phyloP scores from a whole-genome alignment of 2,888 invertebrate genomes.

The Mesorhabditis sp. region DNA sequence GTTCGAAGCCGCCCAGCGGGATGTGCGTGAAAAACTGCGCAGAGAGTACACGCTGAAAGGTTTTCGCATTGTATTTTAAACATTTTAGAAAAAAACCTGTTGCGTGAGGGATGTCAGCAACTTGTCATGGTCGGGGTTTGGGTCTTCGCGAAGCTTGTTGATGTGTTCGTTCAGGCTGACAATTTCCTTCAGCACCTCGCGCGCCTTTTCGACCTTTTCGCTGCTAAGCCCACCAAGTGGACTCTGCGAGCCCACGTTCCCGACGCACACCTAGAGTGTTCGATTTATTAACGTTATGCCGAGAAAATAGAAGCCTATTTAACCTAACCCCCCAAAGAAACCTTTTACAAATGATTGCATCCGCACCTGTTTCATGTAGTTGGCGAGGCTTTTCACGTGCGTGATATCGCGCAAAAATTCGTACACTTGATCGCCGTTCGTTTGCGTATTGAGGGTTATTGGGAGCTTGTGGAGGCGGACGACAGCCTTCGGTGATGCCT shows the following conservation, averaged over 20 bases:
- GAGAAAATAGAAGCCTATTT: background rate
- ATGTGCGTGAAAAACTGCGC: conserved; percentile 63
- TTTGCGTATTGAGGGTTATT: background rate
- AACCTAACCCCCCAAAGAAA: background rate
- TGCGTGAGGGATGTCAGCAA: conserved; percentile 3
- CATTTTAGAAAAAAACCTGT: background rate
- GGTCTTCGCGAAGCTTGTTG: background rate
- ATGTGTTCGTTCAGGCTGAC: background rate
- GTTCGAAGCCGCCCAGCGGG: conserved; percentile 61
- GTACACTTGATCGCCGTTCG: conserved; percentile 12
- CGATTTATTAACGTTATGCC: background rate
- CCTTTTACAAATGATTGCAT: conserved; percentile 7
- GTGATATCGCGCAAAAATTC: conserved; percentile 59
- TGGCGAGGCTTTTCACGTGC: conserved; percentile 37
- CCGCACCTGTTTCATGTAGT: conserved; percentile 21
- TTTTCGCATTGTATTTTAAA: background rate
- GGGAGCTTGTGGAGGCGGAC: background rate
- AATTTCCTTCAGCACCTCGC: conserved; percentile 18
- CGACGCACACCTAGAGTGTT: background rate
- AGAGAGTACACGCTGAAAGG: conserved; percentile 56
- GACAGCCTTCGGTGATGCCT: no score
- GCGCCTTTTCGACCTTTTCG: conserved; percentile 25
- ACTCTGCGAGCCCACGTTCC: background rate
- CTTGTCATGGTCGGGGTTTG: background rate
- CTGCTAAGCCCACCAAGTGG: conserved; percentile 35